Base-by-base conservation (phyloP, 1,140 invertebrate species). In the Neodiprion pinetum region DNA sequence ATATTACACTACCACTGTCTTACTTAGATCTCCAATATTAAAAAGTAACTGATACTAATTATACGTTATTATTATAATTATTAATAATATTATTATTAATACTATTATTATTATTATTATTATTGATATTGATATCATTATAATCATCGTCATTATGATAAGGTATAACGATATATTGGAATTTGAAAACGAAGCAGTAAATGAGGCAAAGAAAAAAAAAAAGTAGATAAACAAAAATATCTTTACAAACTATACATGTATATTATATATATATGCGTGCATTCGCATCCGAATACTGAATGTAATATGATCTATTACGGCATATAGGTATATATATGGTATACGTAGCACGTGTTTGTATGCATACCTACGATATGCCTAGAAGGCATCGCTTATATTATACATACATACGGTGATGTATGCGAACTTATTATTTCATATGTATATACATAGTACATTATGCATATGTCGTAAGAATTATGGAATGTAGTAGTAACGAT, bases 1-100 rank as follows among this genome's bases (percentile, higher is more conserved):
- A 88, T 88, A 88, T 88, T 88, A 88, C 86, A 87, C 87, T 88
- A 88, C 85, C 87, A 88, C 87, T 88, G 87, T 88, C 86, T 88
- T 88, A 87, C 80, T 87, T 88, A 88, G 87, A 88, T 88, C 86
- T 88, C 86, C 83, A 81, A 84, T 88, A 83, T 85, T 87, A 88
- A 87, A 87, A 83, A 77, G 83, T 82, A 83, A 80, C 72, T 77
- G 81, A 79, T 76, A 80, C 77, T 83, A 83, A 82, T 83, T 61
- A 61, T 12, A 61, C 68, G 80, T 82, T 76, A 78, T 12, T 80
- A 80, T 80, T 78, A 81, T 76, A 74, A 81, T 72, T 81, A 77
- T 81, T 80, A 81, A 81, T 81, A 53, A 74, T 71, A 49, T 50
- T 49, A 75, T 68, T 50, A 72, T 48, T 70, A 75, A 40, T 79